Conservation (phyloP, 2,113 vertebrate species). For the Sinocyclocheilus maitianheensis region DNA sequence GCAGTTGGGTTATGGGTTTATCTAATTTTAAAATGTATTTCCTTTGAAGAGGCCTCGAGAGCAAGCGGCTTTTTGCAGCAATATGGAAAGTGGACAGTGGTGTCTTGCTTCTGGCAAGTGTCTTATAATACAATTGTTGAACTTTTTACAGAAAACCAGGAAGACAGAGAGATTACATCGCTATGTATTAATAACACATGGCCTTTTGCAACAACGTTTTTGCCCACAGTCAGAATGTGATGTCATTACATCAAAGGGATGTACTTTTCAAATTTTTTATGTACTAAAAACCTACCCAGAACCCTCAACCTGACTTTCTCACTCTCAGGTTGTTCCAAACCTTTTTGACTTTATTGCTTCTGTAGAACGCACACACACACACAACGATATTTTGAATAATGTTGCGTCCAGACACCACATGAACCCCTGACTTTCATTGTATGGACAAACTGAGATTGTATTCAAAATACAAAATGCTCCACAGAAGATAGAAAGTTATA, state of each 20-base stretch:
- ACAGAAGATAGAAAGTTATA: too few relatives aligned
- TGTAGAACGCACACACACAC: too few relatives aligned
- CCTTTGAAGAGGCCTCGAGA: neutral
- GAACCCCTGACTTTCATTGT: too few relatives aligned
- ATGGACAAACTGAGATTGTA: too few relatives aligned
- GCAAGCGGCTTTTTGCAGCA: neutral
- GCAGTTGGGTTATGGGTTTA: constrained; percentile 9
- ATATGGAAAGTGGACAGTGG: constrained; percentile 11
- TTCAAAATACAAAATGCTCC: too few relatives aligned
- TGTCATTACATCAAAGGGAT: neutral
- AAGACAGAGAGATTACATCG: neutral
- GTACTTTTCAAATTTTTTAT: neutral
- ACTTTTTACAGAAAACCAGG: neutral
- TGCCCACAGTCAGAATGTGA: neutral
- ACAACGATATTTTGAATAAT: too few relatives aligned
- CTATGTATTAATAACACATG: constrained; percentile 1
- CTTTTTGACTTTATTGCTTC: too few relatives aligned
- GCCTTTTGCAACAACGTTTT: neutral
- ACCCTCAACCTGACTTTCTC: neutral
- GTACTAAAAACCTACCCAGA: too few relatives aligned
- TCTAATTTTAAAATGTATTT: constrained; percentile 21
- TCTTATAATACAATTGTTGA: neutral
- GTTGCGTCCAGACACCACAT: too few relatives aligned
- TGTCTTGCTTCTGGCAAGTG: constrained; percentile 15
- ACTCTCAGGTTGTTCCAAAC: too few relatives aligned